These are phyloP conservation scores for Xestia sexstrigata DNA, from an alignment of 2,888 invertebrate genomes.

Conservation along the genomic window DNA sequence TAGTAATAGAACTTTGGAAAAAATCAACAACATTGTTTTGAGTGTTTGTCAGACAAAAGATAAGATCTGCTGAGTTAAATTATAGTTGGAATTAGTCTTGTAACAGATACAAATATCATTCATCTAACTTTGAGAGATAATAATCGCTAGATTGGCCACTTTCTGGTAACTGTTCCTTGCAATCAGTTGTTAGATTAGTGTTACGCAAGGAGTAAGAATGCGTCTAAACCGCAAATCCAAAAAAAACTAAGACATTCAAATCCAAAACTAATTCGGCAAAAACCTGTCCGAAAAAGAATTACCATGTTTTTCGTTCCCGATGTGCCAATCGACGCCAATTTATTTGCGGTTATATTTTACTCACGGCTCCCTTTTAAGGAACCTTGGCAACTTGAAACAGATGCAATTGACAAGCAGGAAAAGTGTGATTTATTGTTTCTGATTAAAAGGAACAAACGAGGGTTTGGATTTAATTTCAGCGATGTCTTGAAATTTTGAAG, in stretches of 20 bases:
- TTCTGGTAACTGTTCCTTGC: too few relatives aligned
- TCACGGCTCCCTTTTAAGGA: slow-evolving; percentile 36
- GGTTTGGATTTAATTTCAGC: slow-evolving; percentile 45
- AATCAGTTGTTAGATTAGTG: too few relatives aligned
- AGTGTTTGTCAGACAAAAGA: background rate
- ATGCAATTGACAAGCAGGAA: slow-evolving; percentile 53
- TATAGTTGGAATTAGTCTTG: background rate
- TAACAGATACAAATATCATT: background rate
- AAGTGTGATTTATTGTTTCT: slow-evolving; percentile 60
- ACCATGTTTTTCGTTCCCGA: slow-evolving; percentile 16
- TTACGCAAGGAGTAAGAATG: background rate
- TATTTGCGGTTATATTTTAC: slow-evolving; percentile 59
- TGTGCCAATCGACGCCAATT: slow-evolving; percentile 45
- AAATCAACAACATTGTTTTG: background rate
- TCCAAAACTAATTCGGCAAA: slow-evolving; percentile 9
- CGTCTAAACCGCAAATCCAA: background rate
- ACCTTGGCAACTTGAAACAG: slow-evolving; percentile 55
- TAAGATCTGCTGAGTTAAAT: background rate
- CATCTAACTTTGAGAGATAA: background rate
- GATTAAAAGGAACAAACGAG: slow-evolving; percentile 60
- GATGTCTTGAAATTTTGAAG: slow-evolving; percentile 23
- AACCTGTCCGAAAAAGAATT: slow-evolving; percentile 18
- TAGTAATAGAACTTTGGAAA: background rate
- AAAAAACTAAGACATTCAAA: background rate
- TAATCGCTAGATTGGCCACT: background rate